A percentile compares a stretch with the other conserved stretches of the same genome.
phyloP scores from a whole-genome alignment of 2,113 vertebrate genomes.

The Ictidomys tridecemlineatus region DNA sequence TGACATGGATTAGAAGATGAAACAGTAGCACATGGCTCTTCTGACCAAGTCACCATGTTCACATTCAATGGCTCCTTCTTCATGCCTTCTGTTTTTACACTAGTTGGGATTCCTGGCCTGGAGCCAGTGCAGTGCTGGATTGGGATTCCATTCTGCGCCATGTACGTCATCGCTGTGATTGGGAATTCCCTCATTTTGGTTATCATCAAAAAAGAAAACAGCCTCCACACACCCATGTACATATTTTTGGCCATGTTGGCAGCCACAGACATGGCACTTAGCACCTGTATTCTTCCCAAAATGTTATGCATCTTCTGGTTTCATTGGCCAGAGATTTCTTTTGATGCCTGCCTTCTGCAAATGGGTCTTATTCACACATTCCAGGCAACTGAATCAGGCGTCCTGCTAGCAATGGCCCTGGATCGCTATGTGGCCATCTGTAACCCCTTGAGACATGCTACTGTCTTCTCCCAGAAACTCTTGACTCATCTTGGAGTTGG shows the following conservation, averaged over 20 bases:
- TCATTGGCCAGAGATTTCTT: conserved; percentile 55
- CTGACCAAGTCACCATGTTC: background rate
- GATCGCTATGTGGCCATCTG: conserved; percentile 82
- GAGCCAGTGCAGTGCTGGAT: conserved; percentile 72
- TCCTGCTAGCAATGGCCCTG: conserved; percentile 77
- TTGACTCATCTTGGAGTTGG: conserved; percentile 17
- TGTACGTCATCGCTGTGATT: conserved; percentile 48
- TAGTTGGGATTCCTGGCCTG: conserved; percentile 75
- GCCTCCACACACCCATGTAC: conserved; percentile 74
- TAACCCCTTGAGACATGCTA: conserved; percentile 65
- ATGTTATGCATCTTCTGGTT: conserved; percentile 78
- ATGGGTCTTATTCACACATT: conserved; percentile 73
- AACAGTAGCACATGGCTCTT: background rate
- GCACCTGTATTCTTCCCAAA: conserved; percentile 71
- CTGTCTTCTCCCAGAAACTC: conserved; percentile 68
- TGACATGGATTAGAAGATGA: background rate
- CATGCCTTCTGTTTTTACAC: background rate
- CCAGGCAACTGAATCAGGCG: conserved; percentile 70
- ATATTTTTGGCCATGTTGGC: conserved; percentile 74
- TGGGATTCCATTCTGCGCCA: conserved; percentile 67
- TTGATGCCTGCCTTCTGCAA: conserved; percentile 73
- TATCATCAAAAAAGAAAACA: conserved; percentile 51
- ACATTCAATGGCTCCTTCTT: no score
- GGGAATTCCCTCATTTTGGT: conserved; percentile 55
- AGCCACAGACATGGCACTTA: conserved; percentile 70